Base-by-base conservation (phyloP, 1,140 invertebrate species). In the Drosophila suzukii region DNA sequence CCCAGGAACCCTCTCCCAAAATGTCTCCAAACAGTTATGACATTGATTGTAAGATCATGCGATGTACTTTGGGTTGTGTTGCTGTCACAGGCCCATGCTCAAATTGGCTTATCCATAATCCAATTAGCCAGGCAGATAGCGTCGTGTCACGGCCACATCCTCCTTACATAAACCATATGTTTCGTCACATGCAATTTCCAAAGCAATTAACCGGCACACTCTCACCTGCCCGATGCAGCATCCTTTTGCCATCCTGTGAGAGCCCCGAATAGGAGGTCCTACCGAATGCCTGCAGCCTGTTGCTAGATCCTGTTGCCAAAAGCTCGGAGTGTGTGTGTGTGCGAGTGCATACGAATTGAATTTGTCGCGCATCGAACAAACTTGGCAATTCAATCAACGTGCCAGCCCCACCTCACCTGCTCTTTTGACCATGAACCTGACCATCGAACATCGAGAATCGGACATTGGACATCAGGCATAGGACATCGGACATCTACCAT, bases 191-290 rank as follows among this genome's bases (percentile, higher is more conserved):
- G 80, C 71, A 89, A 88, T 88, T 88, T 88, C 73, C 80, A 88
- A 89, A 89, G 84, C 84, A 88, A 88, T 88, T 88, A 89, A 74
- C 73, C 68, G 65, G 56, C 70, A 56, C 58, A 70, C 74, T 71
- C 62, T 15, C 71, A 67, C 50, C 75, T 68, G 73, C 51, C 57
- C 59, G 67, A 44, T 63, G 63, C 72, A 68, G 56, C 83, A 88
- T 70, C 79, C 75, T 75, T 50, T 50, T 17, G 12, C 47, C 17
- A n/a, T 2, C 5, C 49, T 27, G 4, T 24, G 36, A 32, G 17
- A 24, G n/a, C 41, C 27, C 41, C 27, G 36, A 54, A 39, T 41
- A 39, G 50, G 39, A 62, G 38, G 53, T 58, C 59, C 53, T 49
- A 13, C 34, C 58, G 11, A 36, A 17, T 49, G 79, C 81, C 75